These are phyloP conservation scores for Thalassarche chlororhynchos DNA, from an alignment of 2,113 vertebrate genomes.

Conservation along the genomic window DNA sequence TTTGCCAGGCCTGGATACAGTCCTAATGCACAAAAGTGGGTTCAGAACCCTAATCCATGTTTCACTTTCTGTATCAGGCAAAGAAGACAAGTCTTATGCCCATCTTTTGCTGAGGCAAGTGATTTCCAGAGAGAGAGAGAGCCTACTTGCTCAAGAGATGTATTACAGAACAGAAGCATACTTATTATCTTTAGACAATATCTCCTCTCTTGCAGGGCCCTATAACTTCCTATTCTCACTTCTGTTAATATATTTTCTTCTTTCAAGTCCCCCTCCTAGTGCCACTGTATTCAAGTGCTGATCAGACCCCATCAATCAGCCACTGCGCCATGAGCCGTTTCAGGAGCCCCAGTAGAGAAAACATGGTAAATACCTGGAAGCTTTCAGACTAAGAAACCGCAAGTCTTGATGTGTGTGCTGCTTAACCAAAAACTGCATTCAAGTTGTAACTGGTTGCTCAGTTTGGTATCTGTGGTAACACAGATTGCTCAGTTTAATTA, in stretches of 20 bases:
- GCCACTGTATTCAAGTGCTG: neutral
- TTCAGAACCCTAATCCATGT: conserved; percentile 18
- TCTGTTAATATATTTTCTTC: neutral
- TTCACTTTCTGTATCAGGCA: neutral
- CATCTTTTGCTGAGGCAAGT: conserved; percentile 27
- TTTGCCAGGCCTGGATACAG: neutral
- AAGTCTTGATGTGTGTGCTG: neutral
- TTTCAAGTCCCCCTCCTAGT: neutral
- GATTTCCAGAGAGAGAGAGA: neutral
- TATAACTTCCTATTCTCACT: neutral
- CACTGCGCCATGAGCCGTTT: accelerated
- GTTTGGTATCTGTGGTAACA: neutral
- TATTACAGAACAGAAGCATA: neutral
- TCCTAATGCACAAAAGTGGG: conserved; percentile 2
- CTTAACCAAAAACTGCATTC: conserved; percentile 16
- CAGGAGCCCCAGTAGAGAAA: neutral
- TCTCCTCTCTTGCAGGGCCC: neutral
- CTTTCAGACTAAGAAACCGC: neutral
- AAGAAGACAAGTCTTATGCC: neutral
- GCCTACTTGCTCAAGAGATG: neutral
- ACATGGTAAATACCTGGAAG: neutral
- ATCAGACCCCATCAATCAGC: neutral
- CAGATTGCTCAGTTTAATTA: neutral
- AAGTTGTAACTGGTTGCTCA: conserved; percentile 27
- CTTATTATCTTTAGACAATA: neutral